Base-by-base conservation (phyloP, 2,113 vertebrate genomes). In the Chamaea fasciata region DNA sequence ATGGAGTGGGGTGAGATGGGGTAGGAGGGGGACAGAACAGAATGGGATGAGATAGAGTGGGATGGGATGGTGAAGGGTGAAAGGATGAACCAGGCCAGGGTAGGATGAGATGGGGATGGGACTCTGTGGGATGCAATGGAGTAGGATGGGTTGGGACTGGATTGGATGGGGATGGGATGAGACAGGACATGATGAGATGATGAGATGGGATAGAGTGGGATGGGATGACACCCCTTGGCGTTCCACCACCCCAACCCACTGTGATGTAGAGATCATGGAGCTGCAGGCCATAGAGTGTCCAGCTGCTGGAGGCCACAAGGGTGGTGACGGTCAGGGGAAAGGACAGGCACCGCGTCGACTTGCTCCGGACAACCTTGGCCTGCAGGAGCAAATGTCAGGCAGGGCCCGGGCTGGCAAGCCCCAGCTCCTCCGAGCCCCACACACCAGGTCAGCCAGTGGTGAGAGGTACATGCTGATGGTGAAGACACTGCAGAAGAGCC, bases 381-480 rank as follows among this genome's bases (percentile, higher is more conserved):
- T 99, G 84, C 15, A 9, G 85, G 55, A 75, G 14, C 13, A 46
- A 52, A 33, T 0, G 6, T 89, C 85, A 89, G 56, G 50, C 41
- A 46, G 33, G 60, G 44, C 56, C 57, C 0, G 0, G 69, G 65
- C 53, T 62, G 30, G 57, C 83, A n/a, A 60, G 31, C 30, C 52
- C n/a, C 63, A 35, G 30, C 65, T 59, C 60, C 12, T 0, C 30
- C 44, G 15, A 67, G 44, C 67, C 91, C 92, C 53, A 92, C 85
- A 7, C 97, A 99, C 99, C 98, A 99, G 97, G 96, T 99, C 98
- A 3, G 98, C 93, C 87, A 99, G 97, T 0, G 99, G 99, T 0
- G 99, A 99, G 86, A 99, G 91, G 98, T 99, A 99, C 99, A 99
- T 99, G 98, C 97, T 97, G 97, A 99, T 97, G 50, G 99, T 99